These are phyloP conservation scores for Junco hyemalis DNA, from an alignment of 2,113 vertebrate species.

Conservation along the genomic window DNA sequence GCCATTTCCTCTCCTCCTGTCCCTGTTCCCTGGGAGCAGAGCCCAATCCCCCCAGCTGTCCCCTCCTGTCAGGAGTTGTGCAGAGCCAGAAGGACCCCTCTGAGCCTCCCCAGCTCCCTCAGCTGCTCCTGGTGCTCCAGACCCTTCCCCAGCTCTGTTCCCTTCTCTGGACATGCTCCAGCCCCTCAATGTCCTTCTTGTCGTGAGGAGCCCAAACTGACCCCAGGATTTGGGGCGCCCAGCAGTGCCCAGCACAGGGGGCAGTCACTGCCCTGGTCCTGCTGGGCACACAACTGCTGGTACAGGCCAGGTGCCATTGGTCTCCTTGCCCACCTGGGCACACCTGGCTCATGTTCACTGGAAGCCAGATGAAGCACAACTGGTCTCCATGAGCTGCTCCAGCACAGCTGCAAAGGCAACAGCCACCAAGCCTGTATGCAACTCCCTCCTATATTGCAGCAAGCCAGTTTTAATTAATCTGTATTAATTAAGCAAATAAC, in stretches of 20 bases:
- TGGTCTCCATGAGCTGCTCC: not conserved
- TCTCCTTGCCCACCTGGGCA: not conserved
- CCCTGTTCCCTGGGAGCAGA: not conserved
- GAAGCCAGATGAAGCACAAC: not conserved
- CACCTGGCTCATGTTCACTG: not conserved
- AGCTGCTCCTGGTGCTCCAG: not conserved
- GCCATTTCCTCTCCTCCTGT: not conserved
- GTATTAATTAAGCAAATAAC: not conserved
- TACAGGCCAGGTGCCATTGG: not conserved
- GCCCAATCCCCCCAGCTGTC: fast-evolving
- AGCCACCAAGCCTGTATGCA: not conserved
- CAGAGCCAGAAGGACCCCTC: not conserved
- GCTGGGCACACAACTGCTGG: not conserved
- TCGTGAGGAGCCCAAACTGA: fast-evolving
- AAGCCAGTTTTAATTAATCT: not conserved
- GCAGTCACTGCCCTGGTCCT: not conserved
- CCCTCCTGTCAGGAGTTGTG: not conserved
- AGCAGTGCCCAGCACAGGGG: not conserved
- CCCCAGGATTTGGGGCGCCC: not conserved
- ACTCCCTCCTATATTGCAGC: not conserved
- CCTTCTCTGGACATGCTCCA: not conserved
- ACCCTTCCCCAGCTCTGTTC: not conserved
- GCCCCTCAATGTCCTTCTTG: not conserved
- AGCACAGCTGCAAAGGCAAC: not conserved
- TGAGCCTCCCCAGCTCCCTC: not conserved